Evolutionary conservation across 2,113 vertebrate species (phyloP).

Genomic region (Syrmaticus mikado): DNA sequence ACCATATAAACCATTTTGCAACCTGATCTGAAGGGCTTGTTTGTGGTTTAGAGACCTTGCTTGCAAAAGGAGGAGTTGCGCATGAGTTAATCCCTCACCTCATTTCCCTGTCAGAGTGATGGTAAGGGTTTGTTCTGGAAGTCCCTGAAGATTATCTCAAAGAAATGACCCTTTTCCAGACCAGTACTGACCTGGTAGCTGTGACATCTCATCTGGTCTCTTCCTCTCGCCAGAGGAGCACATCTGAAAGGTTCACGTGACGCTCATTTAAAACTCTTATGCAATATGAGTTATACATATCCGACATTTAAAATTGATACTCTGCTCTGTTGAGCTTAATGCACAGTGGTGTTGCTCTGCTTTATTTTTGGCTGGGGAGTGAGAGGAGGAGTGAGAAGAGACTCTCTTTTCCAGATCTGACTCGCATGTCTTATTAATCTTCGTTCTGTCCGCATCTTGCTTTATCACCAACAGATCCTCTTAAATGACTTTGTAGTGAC

Average conservation of each 20-base stretch:
- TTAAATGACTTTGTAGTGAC: constrained; percentile 36
- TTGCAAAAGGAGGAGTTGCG: not conserved
- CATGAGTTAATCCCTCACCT: not conserved
- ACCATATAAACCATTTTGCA: not conserved
- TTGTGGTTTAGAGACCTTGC: not conserved
- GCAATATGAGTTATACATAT: not conserved
- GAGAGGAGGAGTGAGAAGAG: not conserved
- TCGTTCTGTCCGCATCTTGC: not conserved
- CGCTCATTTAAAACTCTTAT: not conserved
- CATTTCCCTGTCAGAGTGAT: not conserved
- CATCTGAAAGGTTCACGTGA: not conserved
- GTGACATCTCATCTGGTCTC: fast-evolving
- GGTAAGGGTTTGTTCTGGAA: not conserved
- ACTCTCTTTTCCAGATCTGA: not conserved
- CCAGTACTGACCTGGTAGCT: not conserved
- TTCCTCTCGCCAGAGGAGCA: not conserved
- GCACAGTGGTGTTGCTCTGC: not conserved
- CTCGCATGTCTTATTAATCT: not conserved
- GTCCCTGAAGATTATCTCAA: not conserved
- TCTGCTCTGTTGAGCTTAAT: not conserved
- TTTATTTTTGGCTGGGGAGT: not conserved
- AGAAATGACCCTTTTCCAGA: not conserved
- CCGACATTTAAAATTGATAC: not conserved
- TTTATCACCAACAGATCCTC: not conserved
- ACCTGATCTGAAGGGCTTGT: not conserved